phyloP scores from a whole-genome alignment of 2,113 vertebrate species.

The Seriola quinqueradiata region DNA sequence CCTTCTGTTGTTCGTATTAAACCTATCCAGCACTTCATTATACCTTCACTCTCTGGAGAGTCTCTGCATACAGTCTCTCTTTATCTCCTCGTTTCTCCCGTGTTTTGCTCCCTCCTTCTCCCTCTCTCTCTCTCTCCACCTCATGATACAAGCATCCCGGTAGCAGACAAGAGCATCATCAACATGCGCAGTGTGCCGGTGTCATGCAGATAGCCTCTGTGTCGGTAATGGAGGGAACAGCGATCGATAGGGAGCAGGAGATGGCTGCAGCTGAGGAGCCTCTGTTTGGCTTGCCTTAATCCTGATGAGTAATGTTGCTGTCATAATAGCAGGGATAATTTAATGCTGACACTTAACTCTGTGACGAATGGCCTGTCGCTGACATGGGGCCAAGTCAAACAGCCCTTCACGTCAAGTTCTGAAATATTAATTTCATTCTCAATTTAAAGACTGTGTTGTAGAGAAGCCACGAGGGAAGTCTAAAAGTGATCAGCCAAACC shows the following conservation, averaged over 20 bases:
- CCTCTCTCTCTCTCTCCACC: conserved; percentile 31
- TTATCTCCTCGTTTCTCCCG: conserved; percentile 81
- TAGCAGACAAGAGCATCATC: conserved; percentile 85
- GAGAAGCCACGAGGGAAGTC: conserved; percentile 11
- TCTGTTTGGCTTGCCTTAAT: conserved; percentile 86
- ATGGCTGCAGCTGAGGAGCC: conserved; percentile 82
- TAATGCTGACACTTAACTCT: conserved; percentile 93
- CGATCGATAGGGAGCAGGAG: conserved; percentile 88
- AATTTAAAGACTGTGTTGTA: conserved; percentile 57
- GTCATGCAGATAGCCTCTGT: conserved; percentile 90
- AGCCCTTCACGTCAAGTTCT: conserved; percentile 85
- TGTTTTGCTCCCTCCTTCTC: conserved; percentile 70
- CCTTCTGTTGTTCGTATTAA: conserved; percentile 82
- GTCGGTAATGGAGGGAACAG: conserved; percentile 86
- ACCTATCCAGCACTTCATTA: conserved; percentile 86
- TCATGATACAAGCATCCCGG: conserved; percentile 69
- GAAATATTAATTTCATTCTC: conserved; percentile 89
- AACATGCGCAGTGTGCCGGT: conserved; percentile 88
- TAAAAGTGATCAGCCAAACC: conserved; percentile 8
- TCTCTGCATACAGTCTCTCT: conserved; percentile 81
- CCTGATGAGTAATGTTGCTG: conserved; percentile 97
- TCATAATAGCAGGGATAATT: conserved; percentile 97
- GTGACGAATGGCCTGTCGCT: conserved; percentile 93
- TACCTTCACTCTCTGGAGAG: conserved; percentile 84
- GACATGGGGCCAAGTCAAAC: conserved; percentile 78